A percentile compares a stretch with the other conserved stretches of the same genome.
These are phyloP conservation scores for Phataginus tetradactyla DNA, from an alignment of 2,797 vertebrate genomes.

Conservation along the genomic window DNA sequence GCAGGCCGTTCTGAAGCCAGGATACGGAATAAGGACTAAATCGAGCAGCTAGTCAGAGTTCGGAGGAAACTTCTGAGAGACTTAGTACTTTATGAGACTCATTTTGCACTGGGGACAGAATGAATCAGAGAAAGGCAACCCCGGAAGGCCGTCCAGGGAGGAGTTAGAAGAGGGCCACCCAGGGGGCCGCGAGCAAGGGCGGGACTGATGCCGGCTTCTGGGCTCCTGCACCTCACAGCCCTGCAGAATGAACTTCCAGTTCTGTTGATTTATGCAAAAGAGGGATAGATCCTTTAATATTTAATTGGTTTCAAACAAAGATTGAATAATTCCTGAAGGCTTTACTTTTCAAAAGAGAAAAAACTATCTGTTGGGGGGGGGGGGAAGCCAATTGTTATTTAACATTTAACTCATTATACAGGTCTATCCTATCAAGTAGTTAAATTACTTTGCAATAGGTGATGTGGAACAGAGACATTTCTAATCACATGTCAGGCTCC, in stretches of 20 bases:
- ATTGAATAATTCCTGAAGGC: background rate
- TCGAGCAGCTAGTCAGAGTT: background rate
- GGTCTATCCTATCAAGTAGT: background rate
- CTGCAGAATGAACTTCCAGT: background rate
- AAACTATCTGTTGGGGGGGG: background rate
- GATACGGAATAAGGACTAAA: background rate
- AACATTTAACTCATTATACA: background rate
- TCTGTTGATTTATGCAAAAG: background rate
- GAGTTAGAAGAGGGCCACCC: background rate
- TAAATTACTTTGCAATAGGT: background rate
- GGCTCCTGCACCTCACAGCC: background rate
- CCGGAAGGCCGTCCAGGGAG: background rate
- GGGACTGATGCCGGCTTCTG: background rate
- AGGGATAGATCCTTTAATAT: background rate
- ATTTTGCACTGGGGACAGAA: background rate
- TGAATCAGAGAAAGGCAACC: background rate
- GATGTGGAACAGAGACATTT: background rate
- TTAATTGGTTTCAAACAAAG: conserved; percentile 37
- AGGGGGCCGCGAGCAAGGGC: too few species aligned
- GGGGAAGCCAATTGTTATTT: background rate
- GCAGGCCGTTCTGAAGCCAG: background rate
- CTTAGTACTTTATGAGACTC: background rate
- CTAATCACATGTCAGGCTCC: background rate
- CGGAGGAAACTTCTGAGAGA: background rate
- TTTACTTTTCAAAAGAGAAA: conserved; percentile 40